Base-by-base conservation (phyloP, 2,797 vertebrate species). In the Lacerta viridis region DNA sequence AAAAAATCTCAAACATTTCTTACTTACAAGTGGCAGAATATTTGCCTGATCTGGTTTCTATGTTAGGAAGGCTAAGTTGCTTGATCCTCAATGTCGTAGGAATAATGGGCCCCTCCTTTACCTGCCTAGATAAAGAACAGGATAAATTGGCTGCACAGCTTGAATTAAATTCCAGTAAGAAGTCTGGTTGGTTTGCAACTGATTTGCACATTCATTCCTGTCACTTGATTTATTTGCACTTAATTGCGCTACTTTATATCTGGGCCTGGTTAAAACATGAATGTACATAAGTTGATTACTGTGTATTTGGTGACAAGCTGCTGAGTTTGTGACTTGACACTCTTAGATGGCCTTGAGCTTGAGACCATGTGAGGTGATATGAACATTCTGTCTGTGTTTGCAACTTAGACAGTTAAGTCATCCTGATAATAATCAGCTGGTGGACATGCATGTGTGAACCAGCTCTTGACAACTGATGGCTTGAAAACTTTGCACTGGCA, bases 11-110 rank as follows among this genome's bases (percentile, higher is more conserved):
- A 76, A 74, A 10, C 15, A 36, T 29, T 72, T 85, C 69, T 75
- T 59, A 66, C 9, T 85, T 78, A 25, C 36, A 89, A 69, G 25
- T n/a, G 18, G 43, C 25, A 76, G 76, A 66, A 85, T 80, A 76
- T 76, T 86, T 82, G 41, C 72, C 46, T 29, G 72, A 25, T 11
- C 25, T 59, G 6, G 1, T 81, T 80, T 72, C 77, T 66, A 50
- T 7, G 64, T 72, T 81, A 72, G 23, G 41, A 84, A 88, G 76
- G 68, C 36, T 29, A n/a, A 50, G 43, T 27, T 68, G 78, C 15
- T 5, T 72, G 59, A 27, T 74, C 29, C n/a, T 74, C 36, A 64
- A 61, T 27, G 2, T 82, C 46, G 7, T 11, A 59, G n/a, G 71
- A 74, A 85, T 55, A 46, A 36, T 46, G 27, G 18, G 9, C n/a